Evolutionary conservation across 2,797 vertebrate genomes (phyloP).

Genomic region (Melanotaenia parkinsoni): DNA sequence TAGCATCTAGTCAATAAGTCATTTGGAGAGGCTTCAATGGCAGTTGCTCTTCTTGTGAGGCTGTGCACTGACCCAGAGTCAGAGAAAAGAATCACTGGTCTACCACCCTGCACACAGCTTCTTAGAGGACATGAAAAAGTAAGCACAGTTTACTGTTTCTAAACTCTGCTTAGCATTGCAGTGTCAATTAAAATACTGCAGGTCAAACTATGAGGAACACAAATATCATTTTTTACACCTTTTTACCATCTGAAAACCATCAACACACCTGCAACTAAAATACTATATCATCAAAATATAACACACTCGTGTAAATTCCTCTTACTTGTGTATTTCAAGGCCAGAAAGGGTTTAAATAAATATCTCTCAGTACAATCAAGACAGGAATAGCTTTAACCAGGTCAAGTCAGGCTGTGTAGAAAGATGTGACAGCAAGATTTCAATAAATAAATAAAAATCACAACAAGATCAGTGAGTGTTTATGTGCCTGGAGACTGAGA

Average conservation of each 20-base stretch:
- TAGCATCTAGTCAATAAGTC: conserved; percentile 73
- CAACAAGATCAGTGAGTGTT: conserved; percentile 45
- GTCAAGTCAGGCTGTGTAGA: conserved; percentile 49
- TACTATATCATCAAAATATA: not conserved
- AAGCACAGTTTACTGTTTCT: not conserved
- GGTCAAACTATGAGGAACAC: not conserved
- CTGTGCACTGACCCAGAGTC: conserved; percentile 68
- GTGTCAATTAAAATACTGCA: not conserved
- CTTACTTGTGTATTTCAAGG: conserved; percentile 13
- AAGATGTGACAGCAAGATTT: conserved; percentile 50
- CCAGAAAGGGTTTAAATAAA: conserved; percentile 35
- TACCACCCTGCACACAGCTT: conserved; percentile 20
- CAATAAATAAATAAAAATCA: conserved; percentile 41
- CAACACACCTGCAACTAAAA: not conserved
- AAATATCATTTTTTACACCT: not conserved
- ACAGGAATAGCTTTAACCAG: conserved; percentile 43
- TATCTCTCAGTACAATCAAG: conserved; percentile 24
- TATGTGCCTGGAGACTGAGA: conserved; percentile 40
- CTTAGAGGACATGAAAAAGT: conserved; percentile 1
- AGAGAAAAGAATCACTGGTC: conserved; percentile 19
- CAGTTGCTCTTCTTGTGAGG: conserved; percentile 66
- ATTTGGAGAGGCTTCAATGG: conserved; percentile 68
- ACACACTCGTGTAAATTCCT: conserved; percentile 9
- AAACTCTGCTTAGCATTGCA: not conserved
- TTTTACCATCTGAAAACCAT: not conserved